These are phyloP conservation scores for Dusona sp. DNA, from an alignment of 2,888 invertebrate genomes.

Conservation along the genomic window DNA sequence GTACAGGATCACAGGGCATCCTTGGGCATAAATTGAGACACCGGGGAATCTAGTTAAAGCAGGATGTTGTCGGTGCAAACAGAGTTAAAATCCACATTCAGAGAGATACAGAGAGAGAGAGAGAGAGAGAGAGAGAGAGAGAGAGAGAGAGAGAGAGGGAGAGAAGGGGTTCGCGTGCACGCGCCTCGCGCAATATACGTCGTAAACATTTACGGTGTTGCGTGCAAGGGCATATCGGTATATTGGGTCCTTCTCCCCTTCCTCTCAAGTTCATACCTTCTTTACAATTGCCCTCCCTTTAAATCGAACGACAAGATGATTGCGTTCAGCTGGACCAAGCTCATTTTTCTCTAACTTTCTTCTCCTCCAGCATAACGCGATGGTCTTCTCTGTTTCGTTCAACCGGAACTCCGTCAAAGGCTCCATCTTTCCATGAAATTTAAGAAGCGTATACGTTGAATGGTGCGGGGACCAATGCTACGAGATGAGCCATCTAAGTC, in stretches of 20 bases:
- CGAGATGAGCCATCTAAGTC: neutral
- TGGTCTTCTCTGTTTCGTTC: neutral
- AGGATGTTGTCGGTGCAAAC: slow-evolving; percentile 64
- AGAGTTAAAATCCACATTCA: slow-evolving; percentile 65
- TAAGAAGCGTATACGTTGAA: neutral
- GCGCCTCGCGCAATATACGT: slow-evolving; percentile 61
- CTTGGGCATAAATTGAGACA: slow-evolving; percentile 67
- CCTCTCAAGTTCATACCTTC: neutral
- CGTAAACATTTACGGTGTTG: slow-evolving; percentile 71
- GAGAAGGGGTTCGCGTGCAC: slow-evolving; percentile 38
- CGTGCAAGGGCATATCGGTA: slow-evolving; percentile 58
- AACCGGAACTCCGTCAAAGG: neutral
- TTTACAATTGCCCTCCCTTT: neutral
- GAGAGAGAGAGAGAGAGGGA: neutral
- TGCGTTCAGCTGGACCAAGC: slow-evolving; percentile 3
- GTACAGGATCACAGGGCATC: slow-evolving; percentile 33
- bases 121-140: neutral
- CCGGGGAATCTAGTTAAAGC: slow-evolving; percentile 65
- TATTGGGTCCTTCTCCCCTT: slow-evolving; percentile 39
- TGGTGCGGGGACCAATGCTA: neutral
- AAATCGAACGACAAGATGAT: neutral
- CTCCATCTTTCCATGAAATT: neutral
- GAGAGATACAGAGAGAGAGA: neutral
- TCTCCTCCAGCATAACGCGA: neutral
- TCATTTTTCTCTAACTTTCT: neutral